phyloP scores from a whole-genome alignment of 2,888 invertebrate genomes.

The Neoitamus cyanurus region DNA sequence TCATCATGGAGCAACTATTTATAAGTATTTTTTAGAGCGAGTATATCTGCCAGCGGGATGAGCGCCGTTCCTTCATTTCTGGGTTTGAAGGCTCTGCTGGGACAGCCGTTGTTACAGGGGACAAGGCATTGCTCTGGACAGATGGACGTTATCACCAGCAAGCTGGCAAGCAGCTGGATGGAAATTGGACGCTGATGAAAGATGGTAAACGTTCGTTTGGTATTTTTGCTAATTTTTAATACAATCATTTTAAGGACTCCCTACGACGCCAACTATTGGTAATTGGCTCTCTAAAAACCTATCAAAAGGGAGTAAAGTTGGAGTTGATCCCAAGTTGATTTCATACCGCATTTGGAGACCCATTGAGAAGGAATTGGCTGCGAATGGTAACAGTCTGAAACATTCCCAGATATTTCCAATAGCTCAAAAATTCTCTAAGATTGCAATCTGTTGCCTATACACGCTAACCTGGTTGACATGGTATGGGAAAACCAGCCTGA shows the following conservation, averaged over 20 bases:
- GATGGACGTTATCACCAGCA: slow-evolving; percentile 97
- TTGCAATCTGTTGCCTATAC: slow-evolving; percentile 74
- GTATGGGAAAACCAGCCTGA: slow-evolving; percentile 74
- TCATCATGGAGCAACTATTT: not conserved
- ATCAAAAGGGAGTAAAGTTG: slow-evolving; percentile 73
- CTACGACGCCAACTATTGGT: slow-evolving; percentile 67
- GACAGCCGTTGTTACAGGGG: slow-evolving; percentile 84
- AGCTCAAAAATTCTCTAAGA: slow-evolving; percentile 67
- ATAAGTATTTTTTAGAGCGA: slow-evolving; percentile 75
- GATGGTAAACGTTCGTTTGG: slow-evolving; percentile 68
- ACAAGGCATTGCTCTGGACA: slow-evolving; percentile 90
- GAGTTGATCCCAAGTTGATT: slow-evolving; percentile 77
- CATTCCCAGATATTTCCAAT: slow-evolving; percentile 43
- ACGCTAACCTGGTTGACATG: slow-evolving; percentile 79
- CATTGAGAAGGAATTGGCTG: slow-evolving; percentile 71
- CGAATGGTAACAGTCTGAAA: slow-evolving; percentile 54
- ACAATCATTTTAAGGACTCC: slow-evolving; percentile 58
- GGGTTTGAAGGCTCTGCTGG: slow-evolving; percentile 88
- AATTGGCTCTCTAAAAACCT: slow-evolving; percentile 76
- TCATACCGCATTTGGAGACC: slow-evolving; percentile 72
- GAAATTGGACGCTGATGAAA: slow-evolving; percentile 92
- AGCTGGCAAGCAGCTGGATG: slow-evolving; percentile 83
- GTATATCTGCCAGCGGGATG: slow-evolving; percentile 88
- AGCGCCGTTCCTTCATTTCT: slow-evolving; percentile 83
- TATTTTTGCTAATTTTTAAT: not conserved